Evolutionary conservation across 1,140 invertebrate genomes (phyloP).

Genomic region (Nephotettix cincticeps): DNA sequence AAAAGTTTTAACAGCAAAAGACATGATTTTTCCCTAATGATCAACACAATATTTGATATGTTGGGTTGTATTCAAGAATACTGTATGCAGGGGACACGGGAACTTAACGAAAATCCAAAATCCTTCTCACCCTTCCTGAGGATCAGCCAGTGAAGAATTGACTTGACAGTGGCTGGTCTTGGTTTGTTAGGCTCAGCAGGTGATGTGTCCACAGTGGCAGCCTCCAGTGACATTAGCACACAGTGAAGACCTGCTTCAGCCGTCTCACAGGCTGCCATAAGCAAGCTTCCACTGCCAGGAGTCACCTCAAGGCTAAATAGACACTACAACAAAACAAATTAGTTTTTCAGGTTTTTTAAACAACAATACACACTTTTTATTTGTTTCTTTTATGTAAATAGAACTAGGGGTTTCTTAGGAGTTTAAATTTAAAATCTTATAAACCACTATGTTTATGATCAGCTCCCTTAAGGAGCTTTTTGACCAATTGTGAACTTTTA

Average conservation of each 20-base stretch:
- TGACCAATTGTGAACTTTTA: no score
- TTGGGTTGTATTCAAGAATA: no score
- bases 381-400: no score
- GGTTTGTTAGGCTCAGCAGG: conserved; percentile 6
- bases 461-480: no score
- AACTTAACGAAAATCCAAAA: no score
- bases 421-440: no score
- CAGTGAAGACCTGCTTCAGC: conserved; percentile 49
- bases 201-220: conserved; percentile 40
- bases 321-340: conserved; percentile 51
- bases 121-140: conserved; percentile 48
- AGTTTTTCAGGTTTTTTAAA: conserved; percentile 46
- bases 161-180: conserved; percentile 42
- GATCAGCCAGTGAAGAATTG: conserved; percentile 53
- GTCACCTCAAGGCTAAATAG: conserved; percentile 50
- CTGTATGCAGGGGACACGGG: no score
- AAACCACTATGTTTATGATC: no score
- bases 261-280: background rate
- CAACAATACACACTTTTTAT: background rate
- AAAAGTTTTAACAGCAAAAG: no score
- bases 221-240: conserved; percentile 52
- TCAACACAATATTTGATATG: no score
- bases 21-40: no score
- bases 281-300: background rate
- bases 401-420: no score